These are phyloP conservation scores for Cromileptes altivelis DNA, from an alignment of 2,113 vertebrate species.

Conservation along the genomic window DNA sequence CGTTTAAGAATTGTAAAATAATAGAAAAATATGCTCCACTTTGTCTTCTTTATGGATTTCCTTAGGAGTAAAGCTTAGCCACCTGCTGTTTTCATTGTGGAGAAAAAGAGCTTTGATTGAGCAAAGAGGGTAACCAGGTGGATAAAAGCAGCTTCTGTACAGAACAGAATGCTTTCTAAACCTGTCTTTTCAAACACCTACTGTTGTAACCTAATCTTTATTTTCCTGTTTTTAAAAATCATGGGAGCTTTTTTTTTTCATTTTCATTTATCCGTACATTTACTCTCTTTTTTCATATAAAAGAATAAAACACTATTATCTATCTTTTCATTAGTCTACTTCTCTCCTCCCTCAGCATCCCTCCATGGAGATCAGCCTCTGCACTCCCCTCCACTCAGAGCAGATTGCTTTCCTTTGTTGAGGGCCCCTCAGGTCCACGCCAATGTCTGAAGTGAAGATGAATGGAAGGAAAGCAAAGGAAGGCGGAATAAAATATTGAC, in stretches of 20 bases:
- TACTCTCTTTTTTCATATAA: constrained; percentile 27
- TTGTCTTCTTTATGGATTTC: neutral
- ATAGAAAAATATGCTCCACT: neutral
- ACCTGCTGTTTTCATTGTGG: neutral
- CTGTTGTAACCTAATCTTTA: constrained; percentile 13
- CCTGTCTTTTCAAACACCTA: neutral
- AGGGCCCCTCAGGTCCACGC: constrained; percentile 62
- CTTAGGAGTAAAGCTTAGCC: neutral
- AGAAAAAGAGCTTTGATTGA: neutral
- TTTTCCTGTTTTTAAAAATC: neutral
- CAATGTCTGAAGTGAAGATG: constrained; percentile 65
- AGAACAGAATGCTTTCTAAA: constrained; percentile 2
- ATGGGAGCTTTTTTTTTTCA: constrained; percentile 22
- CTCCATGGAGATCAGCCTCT: constrained; percentile 43
- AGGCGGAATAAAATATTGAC: constrained; percentile 66
- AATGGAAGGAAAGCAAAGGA: constrained; percentile 53
- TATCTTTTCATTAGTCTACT: constrained; percentile 26
- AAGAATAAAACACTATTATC: constrained; percentile 52
- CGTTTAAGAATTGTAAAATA: neutral
- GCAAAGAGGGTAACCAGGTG: neutral
- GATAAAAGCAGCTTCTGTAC: too few relatives aligned
- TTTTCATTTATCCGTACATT: constrained; percentile 13
- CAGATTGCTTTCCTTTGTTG: constrained; percentile 72
- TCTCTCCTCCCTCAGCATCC: constrained; percentile 9
- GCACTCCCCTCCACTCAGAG: constrained; percentile 29